Evolutionary conservation across 2,113 vertebrate species (phyloP).

Genomic region (Martes martes): DNA sequence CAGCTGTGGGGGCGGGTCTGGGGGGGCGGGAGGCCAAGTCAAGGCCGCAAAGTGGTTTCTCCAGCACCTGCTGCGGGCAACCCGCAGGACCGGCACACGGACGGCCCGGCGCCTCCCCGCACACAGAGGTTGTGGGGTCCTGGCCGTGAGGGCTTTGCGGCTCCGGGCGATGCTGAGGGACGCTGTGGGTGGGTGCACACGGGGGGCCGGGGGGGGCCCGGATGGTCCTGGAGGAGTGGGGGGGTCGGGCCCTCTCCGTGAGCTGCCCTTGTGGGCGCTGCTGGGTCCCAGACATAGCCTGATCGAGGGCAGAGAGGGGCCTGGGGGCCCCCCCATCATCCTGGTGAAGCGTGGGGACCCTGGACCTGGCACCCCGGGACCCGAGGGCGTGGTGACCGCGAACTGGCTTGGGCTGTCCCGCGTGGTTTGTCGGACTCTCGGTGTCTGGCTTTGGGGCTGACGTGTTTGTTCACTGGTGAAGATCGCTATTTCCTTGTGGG

Average conservation of each 20-base stretch:
- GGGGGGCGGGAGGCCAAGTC: rapidly evolving
- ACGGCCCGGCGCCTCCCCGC: rapidly evolving
- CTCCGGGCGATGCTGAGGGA: neutral
- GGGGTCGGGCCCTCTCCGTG: too few species aligned
- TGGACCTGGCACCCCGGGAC: rapidly evolving
- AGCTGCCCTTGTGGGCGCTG: neutral
- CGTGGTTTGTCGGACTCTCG: neutral
- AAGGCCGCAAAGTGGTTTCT: neutral
- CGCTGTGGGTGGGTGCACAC: too few species aligned
- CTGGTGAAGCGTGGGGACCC: neutral
- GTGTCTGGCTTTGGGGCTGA: too few species aligned
- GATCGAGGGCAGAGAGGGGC: too few species aligned
- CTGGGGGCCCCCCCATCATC: neutral
- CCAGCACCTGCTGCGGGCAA: too few species aligned
- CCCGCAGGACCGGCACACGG: too few species aligned
- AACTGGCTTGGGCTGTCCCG: neutral
- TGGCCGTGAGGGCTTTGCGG: rapidly evolving
- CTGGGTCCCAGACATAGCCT: neutral
- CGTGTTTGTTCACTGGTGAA: too few species aligned
- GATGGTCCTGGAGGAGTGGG: rapidly evolving
- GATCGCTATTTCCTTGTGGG: rapidly evolving
- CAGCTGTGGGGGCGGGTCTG: neutral
- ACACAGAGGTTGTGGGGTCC: neutral
- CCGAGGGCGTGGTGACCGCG: neutral
- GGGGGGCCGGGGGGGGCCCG: rapidly evolving